phyloP scores from a whole-genome alignment of 2,888 invertebrate genomes.

The Sialis fuliginosa region DNA sequence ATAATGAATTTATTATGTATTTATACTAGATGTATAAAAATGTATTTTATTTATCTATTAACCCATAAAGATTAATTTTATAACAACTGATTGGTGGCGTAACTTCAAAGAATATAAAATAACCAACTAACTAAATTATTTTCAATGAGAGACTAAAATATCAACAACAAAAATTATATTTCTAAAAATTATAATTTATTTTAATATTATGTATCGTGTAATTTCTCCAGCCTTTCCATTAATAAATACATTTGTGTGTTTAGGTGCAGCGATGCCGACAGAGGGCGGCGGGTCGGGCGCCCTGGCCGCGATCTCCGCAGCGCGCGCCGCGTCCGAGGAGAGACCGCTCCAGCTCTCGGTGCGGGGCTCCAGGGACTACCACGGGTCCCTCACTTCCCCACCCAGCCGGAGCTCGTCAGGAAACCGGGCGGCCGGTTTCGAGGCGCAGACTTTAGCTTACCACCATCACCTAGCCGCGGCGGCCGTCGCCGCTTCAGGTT shows the following conservation, averaged over 20 bases:
- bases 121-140: too few species aligned
- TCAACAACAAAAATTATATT: too few species aligned
- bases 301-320: conserved; percentile 3
- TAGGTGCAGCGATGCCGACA: conserved; percentile 8
- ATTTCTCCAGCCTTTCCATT: too few species aligned
- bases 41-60: too few species aligned
- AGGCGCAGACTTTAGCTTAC: conserved; percentile 44
- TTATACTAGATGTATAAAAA: too few species aligned
- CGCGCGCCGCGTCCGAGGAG: conserved; percentile 16
- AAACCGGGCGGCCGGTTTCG: conserved; percentile 36
- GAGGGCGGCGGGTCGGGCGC: conserved; percentile 5
- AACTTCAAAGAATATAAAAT: too few species aligned
- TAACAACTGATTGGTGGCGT: too few species aligned
- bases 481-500: conserved; percentile 29
- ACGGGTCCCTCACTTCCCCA: conserved; percentile 23
- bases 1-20: too few species aligned
- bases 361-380: conserved; percentile 25
- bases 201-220: too few species aligned
- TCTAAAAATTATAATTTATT: too few species aligned
- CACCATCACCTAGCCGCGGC: conserved; percentile 43
- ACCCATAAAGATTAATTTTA: too few species aligned
- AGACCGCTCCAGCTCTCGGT: conserved; percentile 33
- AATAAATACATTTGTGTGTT: not conserved
- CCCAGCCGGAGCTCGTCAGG: conserved; percentile 29
- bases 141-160: too few species aligned